Conservation (phyloP, 2,888 invertebrate genomes). For the Mythimna loreyi region DNA sequence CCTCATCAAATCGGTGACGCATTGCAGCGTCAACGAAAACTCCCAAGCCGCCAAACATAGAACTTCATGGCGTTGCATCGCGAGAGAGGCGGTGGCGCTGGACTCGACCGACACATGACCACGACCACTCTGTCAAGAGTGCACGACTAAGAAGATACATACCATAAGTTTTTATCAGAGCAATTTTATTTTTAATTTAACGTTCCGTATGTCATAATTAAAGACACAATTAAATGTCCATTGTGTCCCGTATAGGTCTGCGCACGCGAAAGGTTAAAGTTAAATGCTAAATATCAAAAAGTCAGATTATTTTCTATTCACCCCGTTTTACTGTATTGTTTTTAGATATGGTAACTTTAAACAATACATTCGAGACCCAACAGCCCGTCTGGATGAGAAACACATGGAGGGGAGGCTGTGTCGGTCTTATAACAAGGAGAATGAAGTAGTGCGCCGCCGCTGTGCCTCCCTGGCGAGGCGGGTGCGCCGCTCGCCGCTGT, state of each 20-base stretch:
- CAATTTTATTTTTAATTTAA: too few relatives aligned
- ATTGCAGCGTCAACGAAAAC: too few relatives aligned
- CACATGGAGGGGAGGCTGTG: background rate
- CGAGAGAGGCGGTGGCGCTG: too few relatives aligned
- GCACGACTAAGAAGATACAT: too few relatives aligned
- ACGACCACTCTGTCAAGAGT: too few relatives aligned
- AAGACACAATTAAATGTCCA: too few relatives aligned
- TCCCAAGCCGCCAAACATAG: too few relatives aligned
- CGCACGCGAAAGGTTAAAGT: too few relatives aligned
- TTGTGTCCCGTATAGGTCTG: too few relatives aligned
- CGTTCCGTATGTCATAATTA: background rate
- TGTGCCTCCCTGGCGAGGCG: background rate
- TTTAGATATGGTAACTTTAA: background rate
- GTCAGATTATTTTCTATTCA: background rate
- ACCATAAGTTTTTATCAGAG: background rate
- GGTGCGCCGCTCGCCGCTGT: background rate
- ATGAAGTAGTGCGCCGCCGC: background rate
- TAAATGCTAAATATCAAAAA: background rate
- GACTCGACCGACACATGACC: too few relatives aligned
- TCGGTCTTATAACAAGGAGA: conserved; percentile 1
- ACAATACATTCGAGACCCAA: conserved; percentile 1
- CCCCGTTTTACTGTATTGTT: background rate
- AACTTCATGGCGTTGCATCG: too few relatives aligned
- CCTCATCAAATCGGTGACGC: too few relatives aligned
- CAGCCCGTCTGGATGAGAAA: background rate